phyloP scores from a whole-genome alignment of 2,888 invertebrate genomes.

The Meandrusa payeni region DNA sequence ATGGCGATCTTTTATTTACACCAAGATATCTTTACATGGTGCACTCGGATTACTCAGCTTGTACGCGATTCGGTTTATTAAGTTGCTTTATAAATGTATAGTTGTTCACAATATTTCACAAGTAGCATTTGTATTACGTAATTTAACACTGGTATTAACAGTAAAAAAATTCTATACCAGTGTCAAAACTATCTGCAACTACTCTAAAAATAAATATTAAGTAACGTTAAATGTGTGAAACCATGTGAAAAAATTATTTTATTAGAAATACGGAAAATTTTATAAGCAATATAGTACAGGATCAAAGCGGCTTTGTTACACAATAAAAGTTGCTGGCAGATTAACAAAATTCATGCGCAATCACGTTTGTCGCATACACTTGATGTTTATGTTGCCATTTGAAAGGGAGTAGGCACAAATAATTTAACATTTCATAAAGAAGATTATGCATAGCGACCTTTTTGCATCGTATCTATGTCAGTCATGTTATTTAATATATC shows the following conservation, averaged over 20 bases:
- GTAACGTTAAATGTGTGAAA: too few relatives aligned
- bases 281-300: constrained; percentile 16
- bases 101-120: constrained; percentile 74
- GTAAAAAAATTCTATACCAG: too few relatives aligned
- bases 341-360: constrained; percentile 39
- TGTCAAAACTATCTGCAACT: too few relatives aligned
- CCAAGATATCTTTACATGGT: constrained; percentile 66
- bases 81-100: constrained; percentile 60
- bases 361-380: constrained; percentile 34
- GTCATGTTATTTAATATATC: constrained; percentile 31
- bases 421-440: constrained; percentile 21
- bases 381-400: constrained; percentile 24
- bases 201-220: too few relatives aligned
- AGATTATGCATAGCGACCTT: constrained; percentile 26
- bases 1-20: constrained; percentile 66
- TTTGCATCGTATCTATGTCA: constrained; percentile 28
- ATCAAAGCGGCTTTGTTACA: constrained; percentile 25
- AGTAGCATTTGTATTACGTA: constrained; percentile 61
- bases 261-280: background rate
- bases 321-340: constrained; percentile 21
- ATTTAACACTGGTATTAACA: constrained; percentile 56
- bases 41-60: constrained; percentile 72
- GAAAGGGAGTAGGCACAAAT: constrained; percentile 20
- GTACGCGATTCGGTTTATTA: constrained; percentile 65
- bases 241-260: too few relatives aligned